These are phyloP conservation scores for Melitaea athalia DNA, from an alignment of 2,888 invertebrate genomes.

Conservation along the genomic window DNA sequence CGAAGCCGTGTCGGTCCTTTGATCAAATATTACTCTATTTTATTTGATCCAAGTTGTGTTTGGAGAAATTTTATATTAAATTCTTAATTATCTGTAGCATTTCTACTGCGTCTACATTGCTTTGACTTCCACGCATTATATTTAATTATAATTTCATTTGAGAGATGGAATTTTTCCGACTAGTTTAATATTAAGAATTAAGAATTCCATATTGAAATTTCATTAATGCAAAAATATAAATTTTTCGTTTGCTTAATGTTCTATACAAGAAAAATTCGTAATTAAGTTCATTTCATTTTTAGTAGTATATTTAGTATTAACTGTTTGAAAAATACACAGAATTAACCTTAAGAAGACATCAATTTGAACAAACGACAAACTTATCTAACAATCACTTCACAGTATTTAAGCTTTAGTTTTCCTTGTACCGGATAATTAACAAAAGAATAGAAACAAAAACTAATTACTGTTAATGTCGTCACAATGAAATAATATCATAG, in stretches of 20 bases:
- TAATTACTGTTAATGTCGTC: too few relatives aligned
- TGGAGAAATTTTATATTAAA: slow-evolving; percentile 38
- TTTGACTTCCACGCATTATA: slow-evolving; percentile 21
- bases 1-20: slow-evolving; percentile 42
- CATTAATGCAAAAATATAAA: neutral
- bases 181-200: slow-evolving; percentile 3
- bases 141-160: slow-evolving; percentile 16
- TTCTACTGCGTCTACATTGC: slow-evolving; percentile 25
- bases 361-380: too few relatives aligned
- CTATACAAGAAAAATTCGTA: neutral
- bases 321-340: too few relatives aligned
- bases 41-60: slow-evolving; percentile 35
- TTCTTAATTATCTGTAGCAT: slow-evolving; percentile 38
- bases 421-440: too few relatives aligned
- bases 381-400: too few relatives aligned
- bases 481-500: too few relatives aligned
- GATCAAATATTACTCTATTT: slow-evolving; percentile 42
- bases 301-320: too few relatives aligned
- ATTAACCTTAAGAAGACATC: too few relatives aligned
- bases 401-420: too few relatives aligned
- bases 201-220: slow-evolving; percentile 1
- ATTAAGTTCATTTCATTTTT: neutral
- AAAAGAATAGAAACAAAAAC: too few relatives aligned
- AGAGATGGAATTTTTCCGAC: slow-evolving; percentile 11
- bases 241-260: neutral